These are phyloP conservation scores for Pelochelys cantorii DNA, from an alignment of 2,797 vertebrate species.

Conservation along the genomic window DNA sequence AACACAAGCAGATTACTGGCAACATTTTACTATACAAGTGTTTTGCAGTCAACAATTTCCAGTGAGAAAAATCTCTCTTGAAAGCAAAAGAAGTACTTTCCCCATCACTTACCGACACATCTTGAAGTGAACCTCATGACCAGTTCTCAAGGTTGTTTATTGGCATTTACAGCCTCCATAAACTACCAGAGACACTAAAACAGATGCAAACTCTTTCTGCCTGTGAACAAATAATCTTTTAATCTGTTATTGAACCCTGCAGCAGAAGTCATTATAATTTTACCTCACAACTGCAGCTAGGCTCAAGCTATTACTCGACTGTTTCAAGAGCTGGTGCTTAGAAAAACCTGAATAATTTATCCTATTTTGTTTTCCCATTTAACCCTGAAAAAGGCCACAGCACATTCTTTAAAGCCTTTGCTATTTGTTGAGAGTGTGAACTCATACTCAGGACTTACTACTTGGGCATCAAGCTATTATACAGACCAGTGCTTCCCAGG, in stretches of 20 bases:
- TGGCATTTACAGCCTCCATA: slow-evolving; percentile 46
- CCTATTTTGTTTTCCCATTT: background rate
- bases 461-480: background rate
- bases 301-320: background rate
- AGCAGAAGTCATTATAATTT: slow-evolving; percentile 43
- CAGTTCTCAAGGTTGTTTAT: slow-evolving; percentile 21
- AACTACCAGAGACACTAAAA: slow-evolving; percentile 47
- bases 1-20: background rate
- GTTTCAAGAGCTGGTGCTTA: background rate
- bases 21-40: background rate
- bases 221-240: slow-evolving; percentile 47
- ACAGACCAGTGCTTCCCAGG: rapidly evolving
- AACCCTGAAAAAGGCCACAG: background rate
- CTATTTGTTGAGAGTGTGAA: background rate
- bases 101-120: slow-evolving; percentile 8
- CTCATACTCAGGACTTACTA: rapidly evolving
- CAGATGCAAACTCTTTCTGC: background rate
- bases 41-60: background rate
- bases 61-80: background rate
- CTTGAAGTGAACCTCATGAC: background rate
- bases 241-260: slow-evolving; percentile 18
- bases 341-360: background rate
- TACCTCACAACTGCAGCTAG: slow-evolving; percentile 33
- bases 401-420: background rate
- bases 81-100: slow-evolving; percentile 24